phyloP scores from a whole-genome alignment of 2,888 invertebrate species.

The Lumbricus terrestris region DNA sequence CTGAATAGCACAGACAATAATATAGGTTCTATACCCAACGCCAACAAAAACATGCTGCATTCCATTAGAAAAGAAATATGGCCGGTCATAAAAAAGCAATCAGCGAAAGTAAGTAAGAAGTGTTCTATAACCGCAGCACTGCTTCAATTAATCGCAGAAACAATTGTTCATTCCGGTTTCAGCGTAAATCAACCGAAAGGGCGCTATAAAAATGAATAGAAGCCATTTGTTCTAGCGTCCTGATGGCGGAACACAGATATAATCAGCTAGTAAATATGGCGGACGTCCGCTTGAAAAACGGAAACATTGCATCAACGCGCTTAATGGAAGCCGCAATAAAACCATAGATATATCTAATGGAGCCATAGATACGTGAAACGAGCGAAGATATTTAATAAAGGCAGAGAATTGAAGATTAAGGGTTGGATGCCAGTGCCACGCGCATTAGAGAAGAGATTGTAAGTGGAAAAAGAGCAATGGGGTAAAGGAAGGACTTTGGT shows the following conservation, averaged over 20 bases:
- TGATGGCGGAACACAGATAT: neutral
- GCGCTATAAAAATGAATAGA: neutral
- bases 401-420: neutral
- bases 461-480: neutral
- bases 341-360: neutral
- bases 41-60: neutral
- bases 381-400: neutral
- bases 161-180: neutral
- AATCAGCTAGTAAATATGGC: neutral
- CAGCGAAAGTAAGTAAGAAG: neutral
- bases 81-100: neutral
- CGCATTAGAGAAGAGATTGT: neutral
- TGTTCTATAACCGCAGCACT: too few species aligned
- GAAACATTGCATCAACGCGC: neutral
- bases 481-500: too few species aligned
- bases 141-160: neutral
- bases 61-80: neutral
- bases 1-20: too few species aligned
- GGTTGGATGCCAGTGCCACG: neutral
- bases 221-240: neutral
- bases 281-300: neutral
- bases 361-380: neutral
- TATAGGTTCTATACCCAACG: too few species aligned
- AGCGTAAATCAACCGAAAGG: neutral
- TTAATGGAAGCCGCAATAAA: neutral